Evolutionary conservation across 2,797 vertebrate species (phyloP).

Genomic region (Acridotheres tristis): DNA sequence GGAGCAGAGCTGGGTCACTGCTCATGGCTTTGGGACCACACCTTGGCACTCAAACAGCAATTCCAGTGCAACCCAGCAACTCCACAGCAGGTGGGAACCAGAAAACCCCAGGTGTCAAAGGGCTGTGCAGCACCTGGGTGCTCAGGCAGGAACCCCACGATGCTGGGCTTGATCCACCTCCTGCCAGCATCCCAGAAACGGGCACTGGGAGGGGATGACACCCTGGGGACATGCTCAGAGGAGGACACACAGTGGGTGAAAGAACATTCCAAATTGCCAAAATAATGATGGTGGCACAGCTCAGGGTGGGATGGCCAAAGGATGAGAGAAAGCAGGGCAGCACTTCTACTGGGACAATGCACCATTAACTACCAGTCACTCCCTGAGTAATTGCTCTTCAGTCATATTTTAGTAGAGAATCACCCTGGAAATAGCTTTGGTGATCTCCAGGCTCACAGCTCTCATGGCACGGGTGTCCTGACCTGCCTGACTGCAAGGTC

Average conservation of each 20-base stretch:
- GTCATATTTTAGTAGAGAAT: not conserved
- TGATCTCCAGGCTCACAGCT: not conserved
- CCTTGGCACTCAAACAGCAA: not conserved
- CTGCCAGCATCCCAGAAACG: not conserved
- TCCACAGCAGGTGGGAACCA: not conserved
- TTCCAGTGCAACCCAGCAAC: not conserved
- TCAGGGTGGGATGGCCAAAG: not conserved
- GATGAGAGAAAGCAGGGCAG: not conserved
- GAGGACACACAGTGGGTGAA: not conserved
- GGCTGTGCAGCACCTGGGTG: fast-evolving
- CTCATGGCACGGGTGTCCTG: fast-evolving
- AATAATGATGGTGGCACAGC: not conserved
- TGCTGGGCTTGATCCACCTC: not conserved
- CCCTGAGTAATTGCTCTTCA: not conserved
- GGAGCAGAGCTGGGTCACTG: not conserved
- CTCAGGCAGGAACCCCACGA: fast-evolving
- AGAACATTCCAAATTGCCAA: not conserved
- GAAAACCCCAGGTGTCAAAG: not conserved
- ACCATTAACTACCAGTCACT: not conserved
- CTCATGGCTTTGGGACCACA: fast-evolving
- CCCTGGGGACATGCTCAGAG: fast-evolving
- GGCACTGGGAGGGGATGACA: not conserved
- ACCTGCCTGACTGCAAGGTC: not conserved
- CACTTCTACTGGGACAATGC: not conserved
- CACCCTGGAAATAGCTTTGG: fast-evolving